Percentiles rank a stretch among this genome's conserved stretches.
Conservation (phyloP, 2,888 invertebrate species). For the Antheraea assamensis region DNA sequence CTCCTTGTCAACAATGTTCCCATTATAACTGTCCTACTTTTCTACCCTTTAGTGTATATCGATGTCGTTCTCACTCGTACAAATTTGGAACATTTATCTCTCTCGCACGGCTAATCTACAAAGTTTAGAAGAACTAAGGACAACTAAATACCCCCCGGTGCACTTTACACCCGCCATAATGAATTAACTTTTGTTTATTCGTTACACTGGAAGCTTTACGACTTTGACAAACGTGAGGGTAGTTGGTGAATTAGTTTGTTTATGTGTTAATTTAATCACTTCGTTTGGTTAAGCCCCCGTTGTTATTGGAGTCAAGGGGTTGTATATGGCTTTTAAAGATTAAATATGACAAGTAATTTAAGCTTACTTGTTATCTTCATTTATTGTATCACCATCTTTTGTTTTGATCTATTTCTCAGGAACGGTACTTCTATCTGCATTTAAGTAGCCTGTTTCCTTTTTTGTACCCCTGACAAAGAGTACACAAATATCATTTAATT, state of each 20-base stretch:
- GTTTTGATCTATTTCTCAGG: too few species aligned
- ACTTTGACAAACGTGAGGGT: constrained; percentile 29
- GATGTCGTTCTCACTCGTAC: background rate
- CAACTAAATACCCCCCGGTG: constrained; percentile 37
- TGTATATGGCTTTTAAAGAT: background rate
- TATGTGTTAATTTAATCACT: constrained; percentile 2
- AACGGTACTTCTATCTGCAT: too few species aligned
- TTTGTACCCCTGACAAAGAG: too few species aligned
- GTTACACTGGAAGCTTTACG: constrained; percentile 31
- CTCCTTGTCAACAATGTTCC: background rate
- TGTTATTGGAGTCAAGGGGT: background rate
- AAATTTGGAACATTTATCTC: constrained; percentile 16
- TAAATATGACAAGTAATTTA: background rate
- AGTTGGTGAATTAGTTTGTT: background rate
- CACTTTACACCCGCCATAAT: constrained; percentile 40
- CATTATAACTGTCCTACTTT: background rate
- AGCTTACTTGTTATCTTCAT: background rate
- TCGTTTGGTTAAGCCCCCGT: background rate
- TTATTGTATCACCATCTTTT: background rate
- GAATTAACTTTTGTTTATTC: constrained; percentile 47
- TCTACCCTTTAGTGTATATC: background rate
- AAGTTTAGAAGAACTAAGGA: constrained; percentile 32
- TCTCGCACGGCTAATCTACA: constrained; percentile 26
- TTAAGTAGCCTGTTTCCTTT: too few species aligned
- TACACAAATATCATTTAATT: too few species aligned